phyloP scores from a whole-genome alignment of 2,113 vertebrate species.

The Theristicus caerulescens region DNA sequence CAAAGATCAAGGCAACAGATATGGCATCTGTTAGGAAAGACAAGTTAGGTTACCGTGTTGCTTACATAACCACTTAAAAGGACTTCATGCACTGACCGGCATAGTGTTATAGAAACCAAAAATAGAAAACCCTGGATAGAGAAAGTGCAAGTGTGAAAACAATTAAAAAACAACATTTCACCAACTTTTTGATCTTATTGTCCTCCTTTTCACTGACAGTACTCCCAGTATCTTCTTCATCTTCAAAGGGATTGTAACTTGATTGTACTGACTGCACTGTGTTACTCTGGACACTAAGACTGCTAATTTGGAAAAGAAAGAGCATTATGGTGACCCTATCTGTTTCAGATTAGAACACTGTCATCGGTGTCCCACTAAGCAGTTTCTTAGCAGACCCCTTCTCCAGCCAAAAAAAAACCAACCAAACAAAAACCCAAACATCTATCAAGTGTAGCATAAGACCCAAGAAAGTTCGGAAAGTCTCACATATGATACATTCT shows the following conservation, averaged over 20 bases:
- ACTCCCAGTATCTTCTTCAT: constrained; percentile 88
- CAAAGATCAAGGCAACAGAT: constrained; percentile 33
- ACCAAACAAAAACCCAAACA: neutral
- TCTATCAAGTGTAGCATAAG: neutral
- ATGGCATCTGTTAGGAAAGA: constrained; percentile 20
- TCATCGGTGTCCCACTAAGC: neutral
- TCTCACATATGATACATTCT: neutral
- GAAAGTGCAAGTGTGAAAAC: constrained; percentile 47
- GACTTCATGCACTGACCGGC: constrained; percentile 53
- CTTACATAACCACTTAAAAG: neutral
- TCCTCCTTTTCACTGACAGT: constrained; percentile 90
- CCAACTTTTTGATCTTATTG: constrained; percentile 94
- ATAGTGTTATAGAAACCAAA: neutral
- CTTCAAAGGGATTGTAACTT: constrained; percentile 95
- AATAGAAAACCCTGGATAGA: constrained; percentile 59
- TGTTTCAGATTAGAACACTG: neutral
- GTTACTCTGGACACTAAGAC: constrained; percentile 86
- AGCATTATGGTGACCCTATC: constrained; percentile 76
- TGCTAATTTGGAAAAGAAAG: constrained; percentile 86
- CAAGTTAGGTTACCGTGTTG: constrained; percentile 13
- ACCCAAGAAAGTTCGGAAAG: neutral
- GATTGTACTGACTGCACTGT: constrained; percentile 81
- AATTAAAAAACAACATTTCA: constrained; percentile 78
- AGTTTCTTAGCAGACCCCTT: constrained; percentile 28
- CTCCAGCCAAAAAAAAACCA: neutral